phyloP scores from a whole-genome alignment of 2,113 vertebrate genomes.

The Indri indri region DNA sequence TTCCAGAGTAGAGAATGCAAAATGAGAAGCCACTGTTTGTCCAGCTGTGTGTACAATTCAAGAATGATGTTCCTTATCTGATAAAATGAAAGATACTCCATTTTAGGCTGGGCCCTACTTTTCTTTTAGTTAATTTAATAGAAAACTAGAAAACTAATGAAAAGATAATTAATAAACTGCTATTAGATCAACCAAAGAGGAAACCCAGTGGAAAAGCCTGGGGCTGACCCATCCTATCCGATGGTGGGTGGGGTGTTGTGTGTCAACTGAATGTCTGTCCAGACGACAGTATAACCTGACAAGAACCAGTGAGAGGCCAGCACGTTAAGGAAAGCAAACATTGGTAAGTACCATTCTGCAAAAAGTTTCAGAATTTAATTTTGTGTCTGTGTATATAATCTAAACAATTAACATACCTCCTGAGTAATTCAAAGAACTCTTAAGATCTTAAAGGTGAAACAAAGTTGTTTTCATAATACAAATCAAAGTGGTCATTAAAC shows the following conservation, averaged over 20 bases:
- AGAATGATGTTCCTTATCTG: background rate
- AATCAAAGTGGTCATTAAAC: background rate
- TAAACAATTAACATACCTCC: background rate
- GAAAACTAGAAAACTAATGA: background rate
- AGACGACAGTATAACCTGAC: background rate
- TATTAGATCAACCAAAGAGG: background rate
- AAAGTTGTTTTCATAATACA: rapidly evolving
- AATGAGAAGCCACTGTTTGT: background rate
- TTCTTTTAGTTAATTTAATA: background rate
- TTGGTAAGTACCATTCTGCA: rapidly evolving
- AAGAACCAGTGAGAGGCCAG: background rate
- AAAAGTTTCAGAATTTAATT: background rate
- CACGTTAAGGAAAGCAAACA: background rate
- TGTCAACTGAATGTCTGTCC: background rate
- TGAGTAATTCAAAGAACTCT: background rate
- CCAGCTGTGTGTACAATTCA: background rate
- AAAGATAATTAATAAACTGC: background rate
- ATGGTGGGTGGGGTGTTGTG: background rate
- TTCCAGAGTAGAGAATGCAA: background rate
- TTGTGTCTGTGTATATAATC: background rate
- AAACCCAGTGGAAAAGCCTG: background rate
- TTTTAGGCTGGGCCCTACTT: background rate
- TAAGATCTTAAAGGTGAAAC: background rate
- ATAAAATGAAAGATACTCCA: background rate
- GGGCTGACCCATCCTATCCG: background rate